Evolutionary conservation across 2,888 invertebrate species (phyloP), one percentile per base, ranked within the genome.

Genomic region (Danaus chrysippus): DNA sequence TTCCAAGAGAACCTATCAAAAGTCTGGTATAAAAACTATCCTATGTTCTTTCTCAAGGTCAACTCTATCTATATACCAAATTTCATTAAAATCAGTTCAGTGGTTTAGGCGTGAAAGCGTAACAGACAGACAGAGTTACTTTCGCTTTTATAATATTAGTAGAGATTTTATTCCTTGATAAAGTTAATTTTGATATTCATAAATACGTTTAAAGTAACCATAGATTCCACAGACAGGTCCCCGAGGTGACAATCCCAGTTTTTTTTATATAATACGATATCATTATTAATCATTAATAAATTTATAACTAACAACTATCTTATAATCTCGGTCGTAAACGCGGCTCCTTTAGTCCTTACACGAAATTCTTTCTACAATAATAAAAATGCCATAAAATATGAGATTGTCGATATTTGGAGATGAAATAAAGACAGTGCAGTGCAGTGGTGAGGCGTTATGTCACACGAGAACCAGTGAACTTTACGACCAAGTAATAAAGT

Each of bases 211-310:
- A 3, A 23, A 3, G 3, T 34, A 34, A 34, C 23, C 23, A 34
- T 6, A 34, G 23, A 34, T 43, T 43, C 3, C 11, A n/a, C 5
- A n/a, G 43, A n/a, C 43, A 43, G 9, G 3, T 43, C 12, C n/a
- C 12, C n/a, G n/a, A 43, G 43, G 43, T 43, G 11, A 12, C 43
- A 34, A 34, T 34, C 23, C 23, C 1, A 3, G 23, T 43, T 43
- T 43, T 43, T 42, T 43, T n/a, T 43, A 43, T 43, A 43, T 43
- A 43, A 43, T 43, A 78, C 79, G 81, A 85, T 84, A 82, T 82
- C 79, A 84, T 84, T 84, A 83, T 86, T 84, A 86, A 86, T 86
- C 86, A 86, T 83, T 86, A 86, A 82, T 82, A 84, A 87, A 87
- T 86, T 84, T 87, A 86, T 87, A 83, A 82, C 78, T 81, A 80